Conservation (phyloP, 1,140 invertebrate species). For the Propsilocerus akamusi region DNA sequence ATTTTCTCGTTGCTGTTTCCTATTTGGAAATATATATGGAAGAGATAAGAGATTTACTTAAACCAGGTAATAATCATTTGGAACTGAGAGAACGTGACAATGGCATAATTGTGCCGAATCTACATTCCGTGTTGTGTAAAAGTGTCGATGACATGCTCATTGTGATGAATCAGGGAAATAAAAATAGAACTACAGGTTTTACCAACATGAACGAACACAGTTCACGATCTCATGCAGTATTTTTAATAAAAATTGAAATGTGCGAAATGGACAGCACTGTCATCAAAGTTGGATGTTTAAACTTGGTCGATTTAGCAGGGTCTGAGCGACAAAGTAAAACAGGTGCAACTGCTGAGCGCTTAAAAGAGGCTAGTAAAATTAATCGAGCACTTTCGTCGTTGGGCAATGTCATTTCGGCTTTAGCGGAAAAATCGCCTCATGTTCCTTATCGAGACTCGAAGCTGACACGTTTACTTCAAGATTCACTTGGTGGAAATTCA, state of each 20-base stretch:
- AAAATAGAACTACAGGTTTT: constrained; percentile 73
- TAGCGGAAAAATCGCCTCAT: constrained; percentile 73
- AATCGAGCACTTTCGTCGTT: constrained; percentile 85
- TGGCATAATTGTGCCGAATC: constrained; percentile 86
- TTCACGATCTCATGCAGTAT: constrained; percentile 94
- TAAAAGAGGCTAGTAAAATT: constrained; percentile 90
- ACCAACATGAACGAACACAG: constrained; percentile 99
- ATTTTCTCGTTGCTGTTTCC: constrained; percentile 80
- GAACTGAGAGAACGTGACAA: constrained; percentile 51
- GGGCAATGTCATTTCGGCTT: constrained; percentile 84
- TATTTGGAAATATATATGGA: constrained; percentile 94
- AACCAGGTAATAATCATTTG: constrained; percentile 55
- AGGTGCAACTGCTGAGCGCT: constrained; percentile 68
- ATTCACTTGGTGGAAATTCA: constrained; percentile 88
- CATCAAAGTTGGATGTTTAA: constrained; percentile 51
- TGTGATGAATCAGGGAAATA: constrained; percentile 77
- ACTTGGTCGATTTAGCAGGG: constrained; percentile 55
- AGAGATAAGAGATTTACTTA: constrained; percentile 77
- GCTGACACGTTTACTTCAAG: constrained; percentile 78
- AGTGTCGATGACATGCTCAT: constrained; percentile 78
- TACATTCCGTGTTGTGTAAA: constrained; percentile 79
- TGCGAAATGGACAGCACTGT: constrained; percentile 51
- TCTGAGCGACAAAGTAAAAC: constrained; percentile 88
- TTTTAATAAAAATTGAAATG: constrained; percentile 95
- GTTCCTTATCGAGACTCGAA: constrained; percentile 92